Evolutionary conservation across 2,113 vertebrate genomes (phyloP), one percentile per base, ranked within the genome.

Genomic region (Lepidothrix coronata): DNA sequence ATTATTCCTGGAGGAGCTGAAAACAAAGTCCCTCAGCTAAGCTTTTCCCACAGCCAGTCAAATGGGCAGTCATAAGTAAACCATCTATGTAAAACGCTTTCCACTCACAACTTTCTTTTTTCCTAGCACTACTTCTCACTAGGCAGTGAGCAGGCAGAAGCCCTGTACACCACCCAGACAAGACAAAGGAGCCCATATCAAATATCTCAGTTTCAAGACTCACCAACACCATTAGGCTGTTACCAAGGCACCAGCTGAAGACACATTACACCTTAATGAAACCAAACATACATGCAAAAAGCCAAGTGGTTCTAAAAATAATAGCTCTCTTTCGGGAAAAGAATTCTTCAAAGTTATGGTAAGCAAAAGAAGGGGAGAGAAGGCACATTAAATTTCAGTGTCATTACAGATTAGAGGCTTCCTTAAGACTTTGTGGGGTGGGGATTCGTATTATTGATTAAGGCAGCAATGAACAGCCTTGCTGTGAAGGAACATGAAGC

Each of bases 21-120:
- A 95, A 95, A 91, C 89, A 78, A 80, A 92, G 44, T 67, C 41
- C 52, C 61, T 89, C 61, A 87, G 70, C 58, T 85, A 61, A 84
- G 81, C 83, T 87, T n/a, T 79, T 54, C 78, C 68, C 48, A 82
- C 15, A 84, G 72, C 33, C 75, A 80, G 68, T 91, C 58, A 92
- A 95, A 91, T 54, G 84, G 91, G 87, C 94, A 92, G 80, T 89
- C 43, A 1, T 22, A 80, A 87, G 73, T 57, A 52, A 14, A 88
- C 77, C 89, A 92, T 79, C 94, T 95, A 89, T 22, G n/a, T 68
- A 79, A 78, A 92, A 91, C 80, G 82, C 81, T 85, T 93, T 4
- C 71, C 77, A 92, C 85, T 97, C 83, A 95, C 88, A 95, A 78
- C 75, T 43, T 86, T 46, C 24, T 90, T 59, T 72, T 41, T 70